phyloP scores from a whole-genome alignment of 2,113 vertebrate species.

The Ginglymostoma cirratum region DNA sequence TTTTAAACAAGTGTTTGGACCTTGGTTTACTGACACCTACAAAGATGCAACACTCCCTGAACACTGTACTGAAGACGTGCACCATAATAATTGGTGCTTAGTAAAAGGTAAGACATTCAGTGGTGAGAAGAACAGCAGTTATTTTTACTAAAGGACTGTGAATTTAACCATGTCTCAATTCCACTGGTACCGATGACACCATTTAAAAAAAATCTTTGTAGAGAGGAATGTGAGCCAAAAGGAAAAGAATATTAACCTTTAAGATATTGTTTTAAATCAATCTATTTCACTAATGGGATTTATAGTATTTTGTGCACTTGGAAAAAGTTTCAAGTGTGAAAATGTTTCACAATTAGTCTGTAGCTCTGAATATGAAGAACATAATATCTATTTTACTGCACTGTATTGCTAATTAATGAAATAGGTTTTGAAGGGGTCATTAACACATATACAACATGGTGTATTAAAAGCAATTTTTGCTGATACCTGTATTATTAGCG shows the following conservation, averaged over 20 bases:
- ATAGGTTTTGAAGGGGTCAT: neutral
- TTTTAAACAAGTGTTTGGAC: neutral
- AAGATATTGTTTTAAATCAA: neutral
- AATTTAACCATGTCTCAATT: neutral
- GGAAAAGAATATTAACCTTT: neutral
- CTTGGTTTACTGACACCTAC: neutral
- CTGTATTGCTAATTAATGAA: neutral
- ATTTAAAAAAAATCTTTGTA: neutral
- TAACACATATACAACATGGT: neutral
- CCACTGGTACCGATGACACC: neutral
- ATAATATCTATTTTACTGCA: conserved; percentile 8
- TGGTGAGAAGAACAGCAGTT: conserved; percentile 4
- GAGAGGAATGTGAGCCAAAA: neutral
- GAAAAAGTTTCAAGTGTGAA: neutral
- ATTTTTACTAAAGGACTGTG: neutral
- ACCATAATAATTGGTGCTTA: neutral
- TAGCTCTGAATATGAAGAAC: neutral
- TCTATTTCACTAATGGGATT: neutral
- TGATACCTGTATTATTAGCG: conserved; percentile 48
- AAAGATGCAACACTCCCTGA: neutral
- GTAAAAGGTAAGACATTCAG: neutral
- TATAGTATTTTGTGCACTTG: neutral
- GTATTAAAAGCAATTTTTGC: conserved; percentile 5
- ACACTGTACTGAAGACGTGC: neutral
- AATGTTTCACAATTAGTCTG: conserved; percentile 17